Percentiles rank a stretch among this genome's conserved stretches.
Conservation (phyloP, 2,797 vertebrate species). For the Pangasius macronema region DNA sequence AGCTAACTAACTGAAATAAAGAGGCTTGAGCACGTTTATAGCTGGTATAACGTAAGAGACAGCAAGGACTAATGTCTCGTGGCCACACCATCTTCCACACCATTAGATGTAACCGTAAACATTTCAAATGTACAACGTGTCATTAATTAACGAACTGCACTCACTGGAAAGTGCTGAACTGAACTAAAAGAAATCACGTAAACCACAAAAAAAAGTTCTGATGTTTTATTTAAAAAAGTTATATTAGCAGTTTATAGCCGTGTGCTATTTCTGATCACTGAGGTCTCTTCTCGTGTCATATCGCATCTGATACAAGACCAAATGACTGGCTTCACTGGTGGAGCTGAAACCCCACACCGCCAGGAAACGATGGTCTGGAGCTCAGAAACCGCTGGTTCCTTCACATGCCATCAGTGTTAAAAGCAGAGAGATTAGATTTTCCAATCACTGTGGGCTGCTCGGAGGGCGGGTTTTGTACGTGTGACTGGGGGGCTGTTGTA, state of each 20-base stretch:
- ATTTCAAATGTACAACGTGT: neutral
- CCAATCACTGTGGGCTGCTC: constrained; percentile 7
- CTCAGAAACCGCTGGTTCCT: neutral
- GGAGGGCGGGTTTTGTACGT: neutral
- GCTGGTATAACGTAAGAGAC: neutral
- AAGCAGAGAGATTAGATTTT: constrained; percentile 27
- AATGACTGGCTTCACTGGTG: neutral
- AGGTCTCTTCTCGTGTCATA: too few species aligned
- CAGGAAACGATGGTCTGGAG: constrained; percentile 4
- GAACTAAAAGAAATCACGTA: neutral
- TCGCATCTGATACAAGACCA: neutral
- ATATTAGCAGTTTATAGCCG: neutral
- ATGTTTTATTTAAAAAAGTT: neutral
- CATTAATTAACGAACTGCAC: neutral
- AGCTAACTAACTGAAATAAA: neutral
- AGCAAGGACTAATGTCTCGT: neutral
- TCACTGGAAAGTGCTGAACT: neutral
- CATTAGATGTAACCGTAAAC: neutral
- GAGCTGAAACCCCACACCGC: neutral
- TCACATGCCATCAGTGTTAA: constrained; percentile 12
- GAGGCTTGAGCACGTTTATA: neutral
- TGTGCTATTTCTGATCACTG: neutral
- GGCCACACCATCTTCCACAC: neutral
- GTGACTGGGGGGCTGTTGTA: neutral
- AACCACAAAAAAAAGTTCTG: neutral